Evolutionary conservation across 2,113 vertebrate species (phyloP).

Genomic region (Ancistrus triradiatus): DNA sequence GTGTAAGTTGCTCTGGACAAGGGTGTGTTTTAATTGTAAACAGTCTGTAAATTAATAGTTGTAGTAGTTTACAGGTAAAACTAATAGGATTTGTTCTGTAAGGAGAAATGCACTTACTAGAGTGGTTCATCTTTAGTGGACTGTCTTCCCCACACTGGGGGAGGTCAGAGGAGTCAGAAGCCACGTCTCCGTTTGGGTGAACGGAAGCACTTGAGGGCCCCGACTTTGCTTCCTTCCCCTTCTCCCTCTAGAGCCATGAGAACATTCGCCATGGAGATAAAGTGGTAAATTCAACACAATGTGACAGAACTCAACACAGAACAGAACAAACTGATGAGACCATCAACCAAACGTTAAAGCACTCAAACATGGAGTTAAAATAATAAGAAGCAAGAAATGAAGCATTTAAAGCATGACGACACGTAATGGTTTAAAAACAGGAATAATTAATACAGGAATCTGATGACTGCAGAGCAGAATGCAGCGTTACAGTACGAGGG

Average conservation of each 20-base stretch:
- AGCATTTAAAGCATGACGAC: neutral
- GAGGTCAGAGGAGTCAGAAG: conserved; percentile 52
- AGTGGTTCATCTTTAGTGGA: conserved; percentile 53
- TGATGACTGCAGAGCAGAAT: too few relatives aligned
- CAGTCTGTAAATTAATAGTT: too few relatives aligned
- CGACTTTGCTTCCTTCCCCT: conserved; percentile 69
- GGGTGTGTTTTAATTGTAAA: too few relatives aligned
- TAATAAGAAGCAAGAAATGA: too few relatives aligned
- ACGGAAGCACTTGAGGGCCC: conserved; percentile 26
- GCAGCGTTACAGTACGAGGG: too few relatives aligned
- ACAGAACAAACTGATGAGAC: neutral
- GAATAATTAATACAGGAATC: too few relatives aligned
- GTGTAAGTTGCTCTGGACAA: too few relatives aligned
- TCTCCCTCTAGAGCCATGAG: conserved; percentile 69
- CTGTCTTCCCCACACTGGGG: conserved; percentile 58
- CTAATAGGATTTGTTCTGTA: too few relatives aligned
- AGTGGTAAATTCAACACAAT: neutral
- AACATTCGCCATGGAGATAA: conserved; percentile 7
- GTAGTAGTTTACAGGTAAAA: too few relatives aligned
- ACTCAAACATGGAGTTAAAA: too few relatives aligned
- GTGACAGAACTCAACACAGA: neutral
- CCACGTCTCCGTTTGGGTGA: conserved; percentile 49
- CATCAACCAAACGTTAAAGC: too few relatives aligned
- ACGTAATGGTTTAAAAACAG: neutral
- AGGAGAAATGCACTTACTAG: conserved; percentile 65